Conservation (phyloP, 2,888 invertebrate species). For the Cephonodes hylas region DNA sequence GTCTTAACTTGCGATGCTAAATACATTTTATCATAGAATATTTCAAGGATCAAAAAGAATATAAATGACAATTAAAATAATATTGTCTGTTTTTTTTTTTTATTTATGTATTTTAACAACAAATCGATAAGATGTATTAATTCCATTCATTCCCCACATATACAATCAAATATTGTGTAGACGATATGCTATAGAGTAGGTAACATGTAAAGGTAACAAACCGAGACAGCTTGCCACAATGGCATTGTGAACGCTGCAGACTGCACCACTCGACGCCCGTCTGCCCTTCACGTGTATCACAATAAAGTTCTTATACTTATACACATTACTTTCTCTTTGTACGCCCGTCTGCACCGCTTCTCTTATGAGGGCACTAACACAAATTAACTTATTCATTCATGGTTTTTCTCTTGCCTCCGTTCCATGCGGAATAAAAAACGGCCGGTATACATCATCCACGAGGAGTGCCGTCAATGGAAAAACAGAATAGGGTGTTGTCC, state of each 20-base stretch:
- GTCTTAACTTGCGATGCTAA: too few species aligned
- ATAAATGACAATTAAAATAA: too few species aligned
- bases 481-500: neutral
- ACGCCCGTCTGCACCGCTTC: neutral
- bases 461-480: neutral
- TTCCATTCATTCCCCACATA: neutral
- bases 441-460: too few species aligned
- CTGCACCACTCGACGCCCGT: conserved; percentile 10
- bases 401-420: too few species aligned
- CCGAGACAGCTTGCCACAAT: neutral
- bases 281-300: conserved; percentile 7
- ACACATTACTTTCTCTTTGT: neutral
- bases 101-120: neutral
- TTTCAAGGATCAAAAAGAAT: too few species aligned
- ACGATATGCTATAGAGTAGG: neutral
- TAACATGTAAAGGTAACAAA: neutral
- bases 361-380: neutral
- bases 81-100: neutral
- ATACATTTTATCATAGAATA: too few species aligned
- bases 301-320: neutral
- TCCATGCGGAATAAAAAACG: too few species aligned
- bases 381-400: neutral
- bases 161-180: neutral
- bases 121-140: neutral
- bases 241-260: neutral